These are phyloP conservation scores for Agriopis leucophaearia DNA, from an alignment of 2,888 invertebrate genomes.

Conservation along the genomic window DNA sequence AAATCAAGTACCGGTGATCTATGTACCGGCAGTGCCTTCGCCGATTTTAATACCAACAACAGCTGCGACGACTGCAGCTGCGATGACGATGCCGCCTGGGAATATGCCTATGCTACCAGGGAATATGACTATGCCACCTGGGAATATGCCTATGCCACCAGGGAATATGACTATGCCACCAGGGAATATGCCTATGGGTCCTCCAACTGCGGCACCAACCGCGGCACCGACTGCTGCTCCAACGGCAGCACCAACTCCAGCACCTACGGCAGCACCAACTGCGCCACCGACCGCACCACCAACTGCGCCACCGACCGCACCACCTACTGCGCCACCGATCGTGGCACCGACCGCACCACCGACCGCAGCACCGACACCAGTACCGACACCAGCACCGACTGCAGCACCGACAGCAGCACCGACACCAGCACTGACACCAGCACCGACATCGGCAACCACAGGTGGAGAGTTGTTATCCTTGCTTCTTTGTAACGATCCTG, in stretches of 20 bases:
- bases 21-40: constrained; percentile 71
- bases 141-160: constrained; percentile 1
- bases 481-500: constrained; percentile 76
- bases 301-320: constrained; percentile 44
- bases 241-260: background rate
- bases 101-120: background rate
- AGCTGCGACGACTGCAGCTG: constrained; percentile 50
- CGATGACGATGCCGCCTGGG: constrained; percentile 20
- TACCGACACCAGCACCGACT: constrained; percentile 44
- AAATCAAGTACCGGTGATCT: constrained; percentile 64
- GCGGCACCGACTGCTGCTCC: background rate
- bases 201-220: background rate
- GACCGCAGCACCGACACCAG: constrained; percentile 23
- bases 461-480: constrained; percentile 72
- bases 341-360: constrained; percentile 40
- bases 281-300: constrained; percentile 26
- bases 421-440: constrained; percentile 46
- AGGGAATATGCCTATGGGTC: background rate
- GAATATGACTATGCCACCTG: constrained; percentile 15
- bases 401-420: constrained; percentile 41
- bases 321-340: constrained; percentile 43
- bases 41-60: constrained; percentile 76
- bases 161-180: constrained; percentile 15
- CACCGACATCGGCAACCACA: constrained; percentile 51
- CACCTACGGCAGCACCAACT: background rate